Evolutionary conservation across 2,797 vertebrate genomes (phyloP), one percentile per base, ranked within the genome.

Genomic region (Clarias pachynema): DNA sequence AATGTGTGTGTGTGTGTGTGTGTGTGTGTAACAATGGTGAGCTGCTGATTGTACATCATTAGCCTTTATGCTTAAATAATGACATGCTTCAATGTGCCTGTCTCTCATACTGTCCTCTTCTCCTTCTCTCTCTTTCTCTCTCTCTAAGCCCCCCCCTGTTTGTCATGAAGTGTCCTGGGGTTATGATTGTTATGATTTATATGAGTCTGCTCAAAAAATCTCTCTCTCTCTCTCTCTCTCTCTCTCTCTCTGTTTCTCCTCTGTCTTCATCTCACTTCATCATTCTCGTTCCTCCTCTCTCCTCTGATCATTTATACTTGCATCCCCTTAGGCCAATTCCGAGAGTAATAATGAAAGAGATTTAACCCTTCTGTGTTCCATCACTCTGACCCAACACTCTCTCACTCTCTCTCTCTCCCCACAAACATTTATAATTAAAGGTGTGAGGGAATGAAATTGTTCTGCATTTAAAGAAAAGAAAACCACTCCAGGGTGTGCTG

Each of bases 111-210:
- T 26, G 40, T 73, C 60, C 31, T 34, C 44, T 74, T 44, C 26
- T 56, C 15, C 3, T 5, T 74, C 74, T 59, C 16, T 82, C 73
- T 78, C 49, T 80, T 29, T 56, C 83, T 82, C 65, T 83, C 70
- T 81, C 57, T 66, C 66, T 73, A 18, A 26, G 3, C 5, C 53
- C 73, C 53, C 53, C 26, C 57, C 34, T 79, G 80, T 85, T 82
- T 91, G 88, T 90, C 89, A 89, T 84, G 74, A 85, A 83, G 84
- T 89, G 79, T 88, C 90, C 90, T 68, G 87, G 75, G 91, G 91
- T 90, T 90, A 90, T 89, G 91, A 90, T 90, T 89, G 89, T 89
- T 90, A 89, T 91, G 91, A 91, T 91, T 91, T 91, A 91, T 91
- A 86, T 88, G 86, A 87, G 85, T 89, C 89, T 88, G 85, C 87